Conservation (phyloP, 2,888 invertebrate species). For the Eupithecia centaureata region DNA sequence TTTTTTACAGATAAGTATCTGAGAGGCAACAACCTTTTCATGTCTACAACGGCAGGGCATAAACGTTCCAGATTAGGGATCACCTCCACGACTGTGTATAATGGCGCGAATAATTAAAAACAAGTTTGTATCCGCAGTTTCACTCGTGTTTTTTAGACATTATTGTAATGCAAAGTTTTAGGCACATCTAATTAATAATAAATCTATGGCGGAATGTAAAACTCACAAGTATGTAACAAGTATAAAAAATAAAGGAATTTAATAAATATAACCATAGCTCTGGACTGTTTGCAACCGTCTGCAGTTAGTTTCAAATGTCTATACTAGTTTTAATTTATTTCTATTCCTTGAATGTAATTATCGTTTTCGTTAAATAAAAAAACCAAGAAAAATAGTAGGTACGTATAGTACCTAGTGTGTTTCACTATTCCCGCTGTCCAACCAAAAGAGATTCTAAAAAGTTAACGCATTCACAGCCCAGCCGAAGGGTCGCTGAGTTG, state of each 20-base stretch:
- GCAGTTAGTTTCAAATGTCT: no score
- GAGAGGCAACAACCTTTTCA: slow-evolving; percentile 8
- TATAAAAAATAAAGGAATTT: no score
- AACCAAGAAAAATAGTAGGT: no score
- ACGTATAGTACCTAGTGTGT: no score
- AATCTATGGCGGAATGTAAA: no score
- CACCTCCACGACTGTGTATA: neutral
- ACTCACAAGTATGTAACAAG: no score
- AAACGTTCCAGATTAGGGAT: neutral
- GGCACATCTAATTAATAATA: neutral
- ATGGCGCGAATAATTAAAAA: neutral
- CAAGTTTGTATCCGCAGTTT: neutral
- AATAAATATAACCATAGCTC: no score
- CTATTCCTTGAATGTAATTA: no score
- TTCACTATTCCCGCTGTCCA: neutral
- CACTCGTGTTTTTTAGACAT: neutral
- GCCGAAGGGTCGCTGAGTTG: neutral
- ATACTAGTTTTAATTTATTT: no score
- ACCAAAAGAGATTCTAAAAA: neutral
- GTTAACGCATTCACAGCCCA: neutral
- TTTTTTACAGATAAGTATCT: neutral
- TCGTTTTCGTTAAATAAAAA: no score
- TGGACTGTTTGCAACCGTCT: no score
- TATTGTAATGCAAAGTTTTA: neutral
- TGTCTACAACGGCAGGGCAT: neutral